Evolutionary conservation across 1,140 invertebrate genomes (phyloP), one percentile per base, ranked within the genome.

Genomic region (Latrodectus geometricus): DNA sequence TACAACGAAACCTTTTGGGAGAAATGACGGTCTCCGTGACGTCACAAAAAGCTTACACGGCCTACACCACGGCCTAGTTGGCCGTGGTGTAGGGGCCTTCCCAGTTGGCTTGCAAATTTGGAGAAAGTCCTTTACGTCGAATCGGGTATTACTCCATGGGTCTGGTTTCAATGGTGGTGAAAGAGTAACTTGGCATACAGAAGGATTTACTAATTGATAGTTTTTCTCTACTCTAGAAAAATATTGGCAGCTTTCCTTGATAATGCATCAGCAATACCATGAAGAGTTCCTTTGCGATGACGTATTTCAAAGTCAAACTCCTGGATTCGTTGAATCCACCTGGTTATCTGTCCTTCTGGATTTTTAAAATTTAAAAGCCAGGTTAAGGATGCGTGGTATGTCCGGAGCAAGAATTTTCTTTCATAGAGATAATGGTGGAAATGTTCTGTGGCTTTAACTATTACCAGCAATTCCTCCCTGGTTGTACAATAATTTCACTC

Each of bases 281-380:
- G 68, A 14, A 17, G 17, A 61, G 54, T 54, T 70, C 77, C 77
- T 15, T 48, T 12, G 8, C 56, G 23, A 49, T 79, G 77, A 7
- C 7, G 5, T 12, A 66, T n/a, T 65, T 70, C 8, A 21, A 8
- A 79, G 20, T 17, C 15, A 65, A 23, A 79, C 35, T 79, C 50
- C 66, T 56, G 52, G 50, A 79, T 52, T 79, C 17, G 23, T 52
- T 79, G 77, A 4, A 79, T 56, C 77, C 8, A 35, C 54, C 54
- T 61, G 3, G 77, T 1, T 17, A 50, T 52, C 14, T 1, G 70
- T 35, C 4, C 70, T 72, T 72, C 35, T 49, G 21, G 21, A 23
- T 72, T 23, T 48, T 14, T 35, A 48, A 72, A 12, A 48, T 14
- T 48, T 49, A 72, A 35, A 35, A 72, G 70, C 17, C 70, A 72